Conservation (phyloP, 2,797 vertebrate species). For the Rhinogobio ventralis region DNA sequence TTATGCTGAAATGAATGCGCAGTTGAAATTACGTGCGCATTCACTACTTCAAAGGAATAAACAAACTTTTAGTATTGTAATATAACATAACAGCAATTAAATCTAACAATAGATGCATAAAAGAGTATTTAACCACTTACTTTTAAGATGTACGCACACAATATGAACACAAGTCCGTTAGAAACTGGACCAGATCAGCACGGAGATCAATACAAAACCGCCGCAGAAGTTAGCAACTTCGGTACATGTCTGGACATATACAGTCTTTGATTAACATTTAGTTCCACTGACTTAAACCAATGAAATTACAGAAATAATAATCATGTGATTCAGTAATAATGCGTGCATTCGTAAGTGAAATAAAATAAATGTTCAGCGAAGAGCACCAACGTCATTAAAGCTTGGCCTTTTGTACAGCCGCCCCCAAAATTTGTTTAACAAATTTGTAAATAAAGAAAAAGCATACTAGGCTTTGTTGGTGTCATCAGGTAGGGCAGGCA, state of each 20-base stretch:
- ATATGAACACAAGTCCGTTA: too few species aligned
- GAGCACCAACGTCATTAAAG: not conserved
- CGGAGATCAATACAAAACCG: too few species aligned
- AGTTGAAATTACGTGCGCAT: not conserved
- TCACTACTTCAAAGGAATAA: not conserved
- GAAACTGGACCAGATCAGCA: too few species aligned
- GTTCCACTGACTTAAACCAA: not conserved
- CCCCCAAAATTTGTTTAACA: not conserved
- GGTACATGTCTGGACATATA: too few species aligned
- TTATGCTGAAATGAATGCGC: not conserved
- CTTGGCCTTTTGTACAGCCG: not conserved
- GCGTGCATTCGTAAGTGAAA: too few species aligned
- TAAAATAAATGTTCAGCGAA: too few species aligned
- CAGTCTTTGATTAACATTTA: not conserved
- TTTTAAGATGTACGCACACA: not conserved
- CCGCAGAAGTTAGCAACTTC: too few species aligned
- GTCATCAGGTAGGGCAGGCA: not conserved
- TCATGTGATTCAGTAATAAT: not conserved
- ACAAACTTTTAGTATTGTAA: not conserved
- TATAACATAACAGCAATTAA: not conserved
- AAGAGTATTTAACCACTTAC: not conserved
- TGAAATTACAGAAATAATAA: not conserved
- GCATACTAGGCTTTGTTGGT: not conserved
- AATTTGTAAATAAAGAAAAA: not conserved
- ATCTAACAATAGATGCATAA: not conserved